These are phyloP conservation scores for Spea multiplicata DNA, from an alignment of 2,113 vertebrate genomes.

Conservation along the genomic window DNA sequence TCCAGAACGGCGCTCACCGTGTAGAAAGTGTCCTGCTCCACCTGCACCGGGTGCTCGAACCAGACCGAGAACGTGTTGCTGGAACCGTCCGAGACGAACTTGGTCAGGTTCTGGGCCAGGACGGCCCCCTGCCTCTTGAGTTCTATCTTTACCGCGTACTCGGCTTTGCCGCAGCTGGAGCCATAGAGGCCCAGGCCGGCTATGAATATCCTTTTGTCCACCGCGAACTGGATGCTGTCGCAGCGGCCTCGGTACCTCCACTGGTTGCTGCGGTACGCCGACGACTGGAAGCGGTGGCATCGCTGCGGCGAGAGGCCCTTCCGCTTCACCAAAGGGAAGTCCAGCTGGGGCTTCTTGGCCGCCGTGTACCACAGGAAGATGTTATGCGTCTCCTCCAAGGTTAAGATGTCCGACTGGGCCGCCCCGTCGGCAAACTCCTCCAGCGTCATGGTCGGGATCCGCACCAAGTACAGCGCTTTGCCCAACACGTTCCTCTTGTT, in stretches of 20 bases:
- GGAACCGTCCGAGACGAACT: constrained; percentile 89
- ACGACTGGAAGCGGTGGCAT: constrained; percentile 93
- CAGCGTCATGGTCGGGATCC: constrained; percentile 89
- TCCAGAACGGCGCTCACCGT: constrained; percentile 90
- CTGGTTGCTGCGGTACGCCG: constrained; percentile 94
- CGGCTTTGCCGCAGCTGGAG: constrained; percentile 86
- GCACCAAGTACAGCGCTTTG: constrained; percentile 84
- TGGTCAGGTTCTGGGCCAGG: constrained; percentile 84
- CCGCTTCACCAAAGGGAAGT: constrained; percentile 79
- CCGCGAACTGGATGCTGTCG: constrained; percentile 97
- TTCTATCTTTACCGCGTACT: constrained; percentile 88
- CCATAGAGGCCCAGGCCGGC: constrained; percentile 90
- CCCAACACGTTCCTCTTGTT: constrained; percentile 84
- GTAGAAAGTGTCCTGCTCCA: constrained; percentile 94
- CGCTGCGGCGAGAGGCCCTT: constrained; percentile 79
- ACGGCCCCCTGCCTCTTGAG: constrained; percentile 85
- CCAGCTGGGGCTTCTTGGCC: constrained; percentile 82
- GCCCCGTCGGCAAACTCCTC: constrained; percentile 93
- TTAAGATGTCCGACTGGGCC: constrained; percentile 88
- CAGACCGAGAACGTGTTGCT: constrained; percentile 88
- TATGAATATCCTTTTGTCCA: constrained; percentile 89
- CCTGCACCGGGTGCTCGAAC: constrained; percentile 95
- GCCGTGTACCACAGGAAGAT: constrained; percentile 97
- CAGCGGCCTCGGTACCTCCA: constrained; percentile 95
- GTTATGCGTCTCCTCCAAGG: constrained; percentile 90